phyloP scores from a whole-genome alignment of 2,888 invertebrate genomes.

The Augochlorella aurata region DNA sequence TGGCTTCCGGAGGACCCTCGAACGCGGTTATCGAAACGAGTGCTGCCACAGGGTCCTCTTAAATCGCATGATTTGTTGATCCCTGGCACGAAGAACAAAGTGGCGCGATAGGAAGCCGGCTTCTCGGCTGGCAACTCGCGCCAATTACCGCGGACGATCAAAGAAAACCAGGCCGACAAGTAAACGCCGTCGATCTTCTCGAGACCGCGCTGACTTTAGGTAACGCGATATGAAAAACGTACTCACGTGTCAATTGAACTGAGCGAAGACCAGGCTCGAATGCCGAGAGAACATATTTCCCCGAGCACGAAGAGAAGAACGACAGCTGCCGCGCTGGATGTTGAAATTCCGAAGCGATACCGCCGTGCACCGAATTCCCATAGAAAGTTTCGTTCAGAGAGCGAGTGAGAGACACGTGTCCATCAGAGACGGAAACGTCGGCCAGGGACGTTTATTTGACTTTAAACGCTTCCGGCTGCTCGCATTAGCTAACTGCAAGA shows the following conservation, averaged over 20 bases:
- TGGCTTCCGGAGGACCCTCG: background rate
- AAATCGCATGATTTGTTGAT: background rate
- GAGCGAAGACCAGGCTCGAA: background rate
- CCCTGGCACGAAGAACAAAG: constrained; percentile 16
- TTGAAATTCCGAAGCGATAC: background rate
- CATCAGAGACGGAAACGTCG: constrained; percentile 10
- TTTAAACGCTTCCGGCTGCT: constrained; percentile 45
- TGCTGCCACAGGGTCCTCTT: background rate
- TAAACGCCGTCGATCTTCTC: background rate
- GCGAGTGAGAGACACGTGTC: background rate
- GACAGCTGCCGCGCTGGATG: background rate
- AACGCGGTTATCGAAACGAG: constrained; percentile 2
- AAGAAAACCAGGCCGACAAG: background rate
- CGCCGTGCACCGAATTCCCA: background rate
- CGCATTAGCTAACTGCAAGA: constrained; percentile 24
- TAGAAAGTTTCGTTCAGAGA: background rate
- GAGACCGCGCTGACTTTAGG: background rate
- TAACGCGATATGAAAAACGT: background rate
- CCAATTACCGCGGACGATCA: background rate
- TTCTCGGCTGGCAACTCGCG: background rate
- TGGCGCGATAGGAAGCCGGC: background rate
- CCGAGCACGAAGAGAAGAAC: background rate
- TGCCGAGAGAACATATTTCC: background rate
- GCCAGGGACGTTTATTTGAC: constrained; percentile 34
- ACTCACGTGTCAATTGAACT: background rate